These are phyloP conservation scores for Strigamia transsilvanica DNA, from an alignment of 2,888 invertebrate genomes.

Conservation along the genomic window DNA sequence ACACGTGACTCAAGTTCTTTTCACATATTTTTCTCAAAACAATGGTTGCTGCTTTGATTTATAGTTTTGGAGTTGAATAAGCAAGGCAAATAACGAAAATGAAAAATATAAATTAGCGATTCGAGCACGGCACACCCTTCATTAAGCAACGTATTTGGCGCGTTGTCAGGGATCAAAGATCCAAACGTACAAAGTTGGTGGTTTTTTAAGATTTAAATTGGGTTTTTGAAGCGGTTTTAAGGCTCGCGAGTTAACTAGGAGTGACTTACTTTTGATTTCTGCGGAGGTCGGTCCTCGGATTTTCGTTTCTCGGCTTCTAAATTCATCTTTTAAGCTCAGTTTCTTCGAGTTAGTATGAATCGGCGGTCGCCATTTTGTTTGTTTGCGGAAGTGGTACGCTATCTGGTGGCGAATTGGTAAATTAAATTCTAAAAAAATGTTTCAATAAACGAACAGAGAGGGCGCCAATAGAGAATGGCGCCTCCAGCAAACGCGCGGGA, in stretches of 20 bases:
- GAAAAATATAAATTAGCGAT: neutral
- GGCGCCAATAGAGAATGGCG: neutral
- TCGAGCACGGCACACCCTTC: neutral
- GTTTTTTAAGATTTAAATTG: neutral
- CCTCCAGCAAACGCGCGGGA: neutral
- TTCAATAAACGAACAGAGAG: neutral
- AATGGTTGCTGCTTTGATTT: neutral
- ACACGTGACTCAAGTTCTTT: slow-evolving; percentile 3
- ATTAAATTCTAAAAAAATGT: slow-evolving; percentile 5
- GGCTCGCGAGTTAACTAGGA: too few species aligned
- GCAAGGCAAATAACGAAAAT: neutral
- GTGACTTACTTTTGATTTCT: too few species aligned
- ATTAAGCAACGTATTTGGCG: neutral
- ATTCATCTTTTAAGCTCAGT: neutral
- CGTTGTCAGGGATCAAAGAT: neutral
- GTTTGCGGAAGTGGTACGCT: neutral
- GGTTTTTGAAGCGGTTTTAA: neutral
- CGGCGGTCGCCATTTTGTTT: neutral
- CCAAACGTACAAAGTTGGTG: neutral
- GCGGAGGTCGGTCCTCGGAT: neutral
- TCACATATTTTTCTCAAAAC: slow-evolving; percentile 2
- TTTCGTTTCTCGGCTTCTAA: neutral
- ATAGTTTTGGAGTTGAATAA: neutral
- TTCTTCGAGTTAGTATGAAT: neutral
- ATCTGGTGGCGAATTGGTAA: neutral